A percentile compares a stretch with the other conserved stretches of the same genome.
phyloP scores from a whole-genome alignment of 2,888 invertebrate genomes.

The Acleris laterana region DNA sequence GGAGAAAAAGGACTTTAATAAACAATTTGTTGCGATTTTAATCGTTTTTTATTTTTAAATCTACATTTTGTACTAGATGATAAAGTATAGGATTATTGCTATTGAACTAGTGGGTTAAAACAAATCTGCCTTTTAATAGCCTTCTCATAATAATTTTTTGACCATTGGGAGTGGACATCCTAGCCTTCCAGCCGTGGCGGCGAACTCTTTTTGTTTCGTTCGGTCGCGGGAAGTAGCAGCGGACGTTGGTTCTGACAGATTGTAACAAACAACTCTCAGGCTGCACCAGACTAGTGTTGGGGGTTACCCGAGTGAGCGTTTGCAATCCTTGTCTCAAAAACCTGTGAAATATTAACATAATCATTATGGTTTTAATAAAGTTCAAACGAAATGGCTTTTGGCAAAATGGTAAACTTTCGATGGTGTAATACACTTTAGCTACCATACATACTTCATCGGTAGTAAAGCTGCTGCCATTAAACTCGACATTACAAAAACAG shows the following conservation, averaged over 20 bases:
- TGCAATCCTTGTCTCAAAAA: constrained; percentile 59
- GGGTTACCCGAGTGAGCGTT: constrained; percentile 48
- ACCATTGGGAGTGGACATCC: constrained; percentile 88
- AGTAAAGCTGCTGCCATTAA: constrained; percentile 63
- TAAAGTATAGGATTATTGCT: neutral
- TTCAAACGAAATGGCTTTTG: neutral
- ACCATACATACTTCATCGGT: constrained; percentile 59
- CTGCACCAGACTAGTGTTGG: constrained; percentile 56
- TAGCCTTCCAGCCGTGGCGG: constrained; percentile 87
- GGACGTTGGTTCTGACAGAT: constrained; percentile 78
- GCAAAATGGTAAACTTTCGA: neutral
- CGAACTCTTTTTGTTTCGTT: constrained; percentile 89
- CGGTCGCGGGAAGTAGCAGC: constrained; percentile 90
- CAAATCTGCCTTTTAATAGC: constrained; percentile 89
- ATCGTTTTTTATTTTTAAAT: constrained; percentile 15
- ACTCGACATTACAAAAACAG: constrained; percentile 55
- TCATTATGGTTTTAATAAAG: neutral
- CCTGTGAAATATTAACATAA: constrained; percentile 51
- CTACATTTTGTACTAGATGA: neutral
- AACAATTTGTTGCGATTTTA: constrained; percentile 30
- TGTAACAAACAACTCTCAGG: constrained; percentile 62
- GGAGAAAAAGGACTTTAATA: constrained; percentile 24
- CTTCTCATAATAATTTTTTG: constrained; percentile 90
- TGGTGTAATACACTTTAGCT: neutral
- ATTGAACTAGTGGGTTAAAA: constrained; percentile 86